Conservation (phyloP, 2,888 invertebrate species). For the Drosophila paramelanica region DNA sequence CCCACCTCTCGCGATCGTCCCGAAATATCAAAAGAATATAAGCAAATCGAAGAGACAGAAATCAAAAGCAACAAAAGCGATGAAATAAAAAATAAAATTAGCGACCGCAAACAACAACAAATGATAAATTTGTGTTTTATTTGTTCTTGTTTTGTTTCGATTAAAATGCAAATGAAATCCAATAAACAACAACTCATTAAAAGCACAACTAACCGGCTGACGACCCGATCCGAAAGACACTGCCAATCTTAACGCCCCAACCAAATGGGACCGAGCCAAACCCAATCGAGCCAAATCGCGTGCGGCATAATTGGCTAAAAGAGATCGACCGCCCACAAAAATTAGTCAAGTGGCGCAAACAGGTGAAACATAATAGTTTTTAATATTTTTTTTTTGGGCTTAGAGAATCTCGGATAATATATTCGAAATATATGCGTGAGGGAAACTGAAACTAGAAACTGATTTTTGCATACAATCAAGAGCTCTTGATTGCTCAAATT, state of each 20-base stretch:
- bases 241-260: slow-evolving; percentile 17
- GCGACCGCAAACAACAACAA: slow-evolving; percentile 58
- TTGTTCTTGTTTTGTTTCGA: slow-evolving; percentile 19
- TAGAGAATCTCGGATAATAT: background rate
- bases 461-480: background rate
- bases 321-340: slow-evolving; percentile 28
- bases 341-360: slow-evolving; percentile 17
- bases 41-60: slow-evolving; percentile 3
- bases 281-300: background rate
- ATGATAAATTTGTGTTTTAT: slow-evolving; percentile 48
- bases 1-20: background rate
- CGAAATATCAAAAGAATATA: background rate
- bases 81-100: slow-evolving; percentile 17
- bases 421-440: background rate
- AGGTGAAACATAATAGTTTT: slow-evolving; percentile 11
- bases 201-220: slow-evolving; percentile 67
- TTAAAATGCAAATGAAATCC: slow-evolving; percentile 72
- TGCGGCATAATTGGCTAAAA: slow-evolving; percentile 33
- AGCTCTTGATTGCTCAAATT: background rate
- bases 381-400: background rate
- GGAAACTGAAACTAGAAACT: too few relatives aligned
- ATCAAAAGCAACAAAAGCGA: slow-evolving; percentile 10
- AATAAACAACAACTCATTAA: slow-evolving; percentile 78
- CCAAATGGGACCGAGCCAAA: background rate
- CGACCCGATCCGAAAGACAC: slow-evolving; percentile 36